Base-by-base conservation (phyloP, 2,888 invertebrate species). In the Leptogaster cylindrica region DNA sequence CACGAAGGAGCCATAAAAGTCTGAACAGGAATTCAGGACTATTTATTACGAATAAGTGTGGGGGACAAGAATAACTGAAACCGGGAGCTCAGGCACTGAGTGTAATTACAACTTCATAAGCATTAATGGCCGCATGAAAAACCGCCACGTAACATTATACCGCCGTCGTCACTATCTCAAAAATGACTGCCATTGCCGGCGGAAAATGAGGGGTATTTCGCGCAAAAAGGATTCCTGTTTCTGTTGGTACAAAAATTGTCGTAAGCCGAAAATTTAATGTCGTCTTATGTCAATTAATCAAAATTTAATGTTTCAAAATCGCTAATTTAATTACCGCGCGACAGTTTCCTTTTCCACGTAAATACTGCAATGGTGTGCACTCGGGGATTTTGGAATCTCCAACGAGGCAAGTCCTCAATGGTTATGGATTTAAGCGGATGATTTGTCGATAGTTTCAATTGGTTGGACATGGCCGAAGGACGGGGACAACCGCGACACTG, bases 281-380 rank as follows among this genome's bases (percentile, higher is more conserved):
- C 65, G 65, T 65, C 65, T 68, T 68, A 68, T 65, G 68, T 68
- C 65, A 65, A 68, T 68, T 68, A 68, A 68, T 68, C 68, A 68
- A 65, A 65, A n/a, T 68, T 68, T 68, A 65, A 68, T 65, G 36
- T 44, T 64, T 28, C 10, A 68, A 65, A 68, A 68, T 68, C 68
- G 65, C 68, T 68, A 65, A 68, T 68, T 68, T 68, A 68, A 68
- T 68, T 68, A 55, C 31, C 23, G 25, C 8, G 31, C 27, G 28
- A 4, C 2, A 28, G 28, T 44, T 27, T 14, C 23, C 36, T 2
- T n/a, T 3, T 14, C 16, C n/a, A 20, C 31, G 4, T 20, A 2
- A 41, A 48, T n/a, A n/a, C n/a, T 12, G 41, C 58, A 23, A 12
- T n/a, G 14, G 2, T 8, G 23, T 55, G 41, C 28, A 44, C 28